A percentile compares a stretch with the other conserved stretches of the same genome.
Conservation (phyloP, 2,113 vertebrate species). For the Chlorodrepanis virens region DNA sequence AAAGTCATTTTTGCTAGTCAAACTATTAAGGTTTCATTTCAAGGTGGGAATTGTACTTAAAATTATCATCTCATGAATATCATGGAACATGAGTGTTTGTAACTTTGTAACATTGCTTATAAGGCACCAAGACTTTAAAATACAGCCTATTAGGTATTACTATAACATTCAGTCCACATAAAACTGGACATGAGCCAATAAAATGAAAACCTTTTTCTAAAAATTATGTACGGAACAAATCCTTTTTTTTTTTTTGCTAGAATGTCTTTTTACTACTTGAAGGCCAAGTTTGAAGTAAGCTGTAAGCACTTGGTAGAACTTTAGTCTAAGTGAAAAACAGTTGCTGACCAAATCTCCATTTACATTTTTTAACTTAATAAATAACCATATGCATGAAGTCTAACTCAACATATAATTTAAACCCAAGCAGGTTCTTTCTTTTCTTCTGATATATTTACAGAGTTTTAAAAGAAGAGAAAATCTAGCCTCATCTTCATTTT, state of each 20-base stretch:
- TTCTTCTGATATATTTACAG: neutral
- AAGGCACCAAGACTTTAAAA: neutral
- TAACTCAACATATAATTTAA: neutral
- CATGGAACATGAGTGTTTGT: slow-evolving; percentile 26
- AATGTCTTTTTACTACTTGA: neutral
- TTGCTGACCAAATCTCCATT: neutral
- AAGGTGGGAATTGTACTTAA: slow-evolving; percentile 31
- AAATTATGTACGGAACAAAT: neutral
- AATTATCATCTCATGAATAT: slow-evolving; percentile 47
- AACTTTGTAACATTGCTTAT: neutral
- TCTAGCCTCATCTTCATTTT: neutral
- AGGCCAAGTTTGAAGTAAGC: neutral
- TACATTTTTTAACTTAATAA: neutral
- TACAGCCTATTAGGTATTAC: neutral
- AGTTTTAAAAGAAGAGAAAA: neutral
- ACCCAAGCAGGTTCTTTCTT: neutral
- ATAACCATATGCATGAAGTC: neutral
- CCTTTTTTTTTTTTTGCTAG: neutral
- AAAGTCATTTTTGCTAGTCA: slow-evolving; percentile 39
- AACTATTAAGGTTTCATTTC: slow-evolving; percentile 45
- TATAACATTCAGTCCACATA: neutral
- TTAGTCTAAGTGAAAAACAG: neutral
- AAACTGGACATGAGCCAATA: neutral
- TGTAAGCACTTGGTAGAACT: neutral
- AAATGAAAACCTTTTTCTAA: neutral